A percentile compares a stretch with the other conserved stretches of the same genome.
These are phyloP conservation scores for Hyposmocoma kahamanoa DNA, from an alignment of 1,140 invertebrate genomes.

Conservation along the genomic window DNA sequence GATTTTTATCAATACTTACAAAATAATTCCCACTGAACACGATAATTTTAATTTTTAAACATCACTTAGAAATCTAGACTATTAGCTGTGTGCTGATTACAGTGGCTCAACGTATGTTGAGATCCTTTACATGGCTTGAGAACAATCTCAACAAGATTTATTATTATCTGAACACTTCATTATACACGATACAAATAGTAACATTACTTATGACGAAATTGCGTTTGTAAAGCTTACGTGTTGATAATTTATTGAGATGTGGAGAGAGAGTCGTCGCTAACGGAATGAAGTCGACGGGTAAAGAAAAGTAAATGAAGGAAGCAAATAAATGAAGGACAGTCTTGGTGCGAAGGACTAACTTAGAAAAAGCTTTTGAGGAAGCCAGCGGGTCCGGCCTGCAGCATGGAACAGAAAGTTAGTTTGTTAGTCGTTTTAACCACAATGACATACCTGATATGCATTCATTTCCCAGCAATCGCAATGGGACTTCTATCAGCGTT, in stretches of 20 bases:
- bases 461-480: background rate
- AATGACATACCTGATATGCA: background rate
- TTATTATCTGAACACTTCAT: slow-evolving; percentile 69
- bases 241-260: slow-evolving; percentile 51
- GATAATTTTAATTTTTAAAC: slow-evolving; percentile 58
- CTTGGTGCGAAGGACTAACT: slow-evolving; percentile 73
- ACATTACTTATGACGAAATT: slow-evolving; percentile 58
- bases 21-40: slow-evolving; percentile 68
- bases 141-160: slow-evolving; percentile 43
- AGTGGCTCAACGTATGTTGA: slow-evolving; percentile 30
- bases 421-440: slow-evolving; percentile 21
- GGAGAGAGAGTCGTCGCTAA: slow-evolving; percentile 45
- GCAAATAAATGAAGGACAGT: slow-evolving; percentile 67
- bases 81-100: slow-evolving; percentile 66
- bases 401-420: slow-evolving; percentile 51
- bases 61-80: slow-evolving; percentile 67
- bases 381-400: slow-evolving; percentile 86
- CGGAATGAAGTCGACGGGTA: slow-evolving; percentile 47
- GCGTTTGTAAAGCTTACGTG: slow-evolving; percentile 54
- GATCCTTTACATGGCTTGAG: background rate
- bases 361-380: slow-evolving; percentile 94
- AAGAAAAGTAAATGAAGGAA: slow-evolving; percentile 59
- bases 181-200: slow-evolving; percentile 62
- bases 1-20: slow-evolving; percentile 60
- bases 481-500: too few species aligned